A percentile compares a stretch with the other conserved stretches of the same genome.
These are phyloP conservation scores for Xestobium rufovillosum DNA, from an alignment of 2,888 invertebrate species.

Conservation along the genomic window DNA sequence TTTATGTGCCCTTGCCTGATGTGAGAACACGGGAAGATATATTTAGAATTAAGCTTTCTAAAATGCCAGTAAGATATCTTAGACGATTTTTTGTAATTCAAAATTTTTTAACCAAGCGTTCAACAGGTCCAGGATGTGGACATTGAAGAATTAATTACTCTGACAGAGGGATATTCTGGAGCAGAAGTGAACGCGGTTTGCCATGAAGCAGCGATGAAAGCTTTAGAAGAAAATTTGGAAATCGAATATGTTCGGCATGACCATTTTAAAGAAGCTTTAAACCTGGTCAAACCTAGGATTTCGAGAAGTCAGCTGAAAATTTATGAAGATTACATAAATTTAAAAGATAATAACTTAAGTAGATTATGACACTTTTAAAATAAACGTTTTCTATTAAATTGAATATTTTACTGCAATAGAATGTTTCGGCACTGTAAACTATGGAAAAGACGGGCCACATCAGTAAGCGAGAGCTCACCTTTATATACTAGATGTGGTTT, in stretches of 20 bases:
- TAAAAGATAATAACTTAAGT: no score
- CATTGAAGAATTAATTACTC: conserved; percentile 56
- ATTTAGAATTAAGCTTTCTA: conserved; percentile 64
- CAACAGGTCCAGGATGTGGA: conserved; percentile 50
- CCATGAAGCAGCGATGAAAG: conserved; percentile 82
- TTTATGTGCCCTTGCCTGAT: conserved; percentile 91
- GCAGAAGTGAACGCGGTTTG: conserved; percentile 89
- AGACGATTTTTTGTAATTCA: conserved; percentile 21
- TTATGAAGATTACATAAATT: conserved; percentile 59
- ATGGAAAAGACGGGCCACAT: no score
- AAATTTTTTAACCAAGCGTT: conserved; percentile 13
- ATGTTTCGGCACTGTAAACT: no score
- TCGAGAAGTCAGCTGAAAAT: conserved; percentile 60
- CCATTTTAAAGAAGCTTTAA: conserved; percentile 69
- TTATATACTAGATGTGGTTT: no score
- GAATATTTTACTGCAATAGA: no score
- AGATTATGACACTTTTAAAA: no score
- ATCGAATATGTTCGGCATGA: conserved; percentile 52
- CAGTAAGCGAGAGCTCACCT: no score
- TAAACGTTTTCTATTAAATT: no score
- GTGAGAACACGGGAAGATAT: conserved; percentile 72
- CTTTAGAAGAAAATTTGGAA: conserved; percentile 68
- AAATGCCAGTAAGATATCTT: conserved; percentile 54
- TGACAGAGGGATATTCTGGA: conserved; percentile 81
- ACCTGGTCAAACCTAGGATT: conserved; percentile 68